Conservation (phyloP, 2,888 invertebrate species). For the Himalopsyche tibetana region DNA sequence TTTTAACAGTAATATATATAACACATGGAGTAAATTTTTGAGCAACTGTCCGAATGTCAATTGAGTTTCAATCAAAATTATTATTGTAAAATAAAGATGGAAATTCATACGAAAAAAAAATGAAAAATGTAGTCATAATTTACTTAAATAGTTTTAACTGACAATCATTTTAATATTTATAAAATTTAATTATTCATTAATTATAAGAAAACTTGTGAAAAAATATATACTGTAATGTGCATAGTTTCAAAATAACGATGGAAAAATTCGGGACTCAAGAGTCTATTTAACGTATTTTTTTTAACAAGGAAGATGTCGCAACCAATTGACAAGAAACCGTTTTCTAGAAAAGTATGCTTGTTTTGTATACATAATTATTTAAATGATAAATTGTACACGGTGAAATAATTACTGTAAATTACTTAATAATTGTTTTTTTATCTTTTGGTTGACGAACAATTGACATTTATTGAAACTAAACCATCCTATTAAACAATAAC, state of each 20-base stretch:
- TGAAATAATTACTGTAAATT: background rate
- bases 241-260: background rate
- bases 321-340: background rate
- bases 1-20: too few species aligned
- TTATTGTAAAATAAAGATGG: too few species aligned
- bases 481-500: background rate
- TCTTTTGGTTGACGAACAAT: background rate
- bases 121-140: too few species aligned
- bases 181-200: too few species aligned
- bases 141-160: too few species aligned
- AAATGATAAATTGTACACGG: background rate
- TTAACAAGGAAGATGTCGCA: background rate
- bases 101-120: too few species aligned
- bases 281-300: background rate
- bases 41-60: too few species aligned
- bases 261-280: background rate
- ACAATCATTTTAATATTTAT: too few species aligned
- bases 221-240: background rate
- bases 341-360: too few species aligned
- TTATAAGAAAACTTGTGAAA: too few species aligned
- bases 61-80: too few species aligned
- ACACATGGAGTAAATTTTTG: too few species aligned
- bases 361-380: background rate
- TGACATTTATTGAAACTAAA: background rate
- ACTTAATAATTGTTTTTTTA: slow-evolving; percentile 11